These are phyloP conservation scores for Nannoperca australis DNA, from an alignment of 2,797 vertebrate species.

Conservation along the genomic window DNA sequence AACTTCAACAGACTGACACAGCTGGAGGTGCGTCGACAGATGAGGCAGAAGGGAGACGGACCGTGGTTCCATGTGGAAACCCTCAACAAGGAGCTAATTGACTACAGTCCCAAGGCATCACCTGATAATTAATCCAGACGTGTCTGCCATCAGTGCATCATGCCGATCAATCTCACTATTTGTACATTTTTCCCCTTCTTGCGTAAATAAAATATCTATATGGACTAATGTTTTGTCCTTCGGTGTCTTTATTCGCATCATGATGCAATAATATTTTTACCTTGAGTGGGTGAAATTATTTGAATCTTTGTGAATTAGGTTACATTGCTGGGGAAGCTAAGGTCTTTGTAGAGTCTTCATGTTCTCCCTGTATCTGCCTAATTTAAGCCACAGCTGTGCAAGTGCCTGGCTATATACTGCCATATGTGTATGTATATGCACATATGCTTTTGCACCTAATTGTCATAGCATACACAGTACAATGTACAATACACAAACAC, in stretches of 20 bases:
- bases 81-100: conserved; percentile 85
- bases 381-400: too few relatives aligned
- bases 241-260: neutral
- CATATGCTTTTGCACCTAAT: neutral
- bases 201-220: conserved; percentile 83
- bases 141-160: conserved; percentile 45
- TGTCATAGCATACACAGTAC: neutral
- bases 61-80: conserved; percentile 90
- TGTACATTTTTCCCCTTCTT: conserved; percentile 75
- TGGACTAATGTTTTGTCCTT: conserved; percentile 32
- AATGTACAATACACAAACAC: too few relatives aligned
- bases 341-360: too few relatives aligned
- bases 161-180: conserved; percentile 66
- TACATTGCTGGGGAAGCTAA: neutral
- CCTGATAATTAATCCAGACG: conserved; percentile 88
- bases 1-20: conserved; percentile 82
- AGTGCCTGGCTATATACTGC: neutral
- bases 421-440: neutral
- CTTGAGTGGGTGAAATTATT: neutral
- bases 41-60: conserved; percentile 92
- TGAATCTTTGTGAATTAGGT: neutral
- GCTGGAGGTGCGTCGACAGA: conserved; percentile 87
- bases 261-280: neutral
- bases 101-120: conserved; percentile 85
- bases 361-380: too few relatives aligned